A percentile compares a stretch with the other conserved stretches of the same genome.
Conservation (phyloP, 2,888 invertebrate genomes). For the Netelia inedita region DNA sequence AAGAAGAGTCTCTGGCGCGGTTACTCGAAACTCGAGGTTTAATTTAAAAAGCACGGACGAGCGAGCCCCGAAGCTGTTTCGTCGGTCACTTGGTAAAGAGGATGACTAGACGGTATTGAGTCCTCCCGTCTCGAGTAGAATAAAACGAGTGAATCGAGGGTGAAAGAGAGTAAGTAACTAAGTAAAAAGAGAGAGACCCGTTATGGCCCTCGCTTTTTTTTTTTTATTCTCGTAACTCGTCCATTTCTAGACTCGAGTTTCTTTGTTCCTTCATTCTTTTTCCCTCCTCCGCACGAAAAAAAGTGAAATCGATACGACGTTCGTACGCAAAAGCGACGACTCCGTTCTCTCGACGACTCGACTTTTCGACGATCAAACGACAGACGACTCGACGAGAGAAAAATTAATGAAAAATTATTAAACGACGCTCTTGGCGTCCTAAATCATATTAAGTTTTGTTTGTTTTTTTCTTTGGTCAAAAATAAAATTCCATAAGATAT, state of each 20-base stretch:
- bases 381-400: slow-evolving; percentile 12
- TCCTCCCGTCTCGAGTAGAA: slow-evolving; percentile 45
- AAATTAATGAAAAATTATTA: neutral
- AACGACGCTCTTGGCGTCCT: neutral
- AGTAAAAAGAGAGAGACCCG: slow-evolving; percentile 11
- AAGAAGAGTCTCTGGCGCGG: too few relatives aligned
- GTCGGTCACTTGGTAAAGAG: slow-evolving; percentile 52
- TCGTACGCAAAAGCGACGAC: neutral
- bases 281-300: neutral
- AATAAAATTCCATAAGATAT: too few relatives aligned
- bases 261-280: neutral
- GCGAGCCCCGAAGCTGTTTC: slow-evolving; percentile 25
- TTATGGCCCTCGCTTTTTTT: neutral
- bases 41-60: slow-evolving; percentile 35
- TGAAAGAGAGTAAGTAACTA: slow-evolving; percentile 39
- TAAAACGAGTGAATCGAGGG: slow-evolving; percentile 16
- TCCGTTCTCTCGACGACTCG: neutral
- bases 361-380: neutral
- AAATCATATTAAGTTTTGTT: neutral
- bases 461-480: neutral
- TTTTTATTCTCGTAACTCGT: neutral
- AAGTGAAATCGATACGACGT: neutral
- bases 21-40: neutral
- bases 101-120: slow-evolving; percentile 66
- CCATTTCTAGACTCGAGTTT: neutral